Evolutionary conservation across 2,888 invertebrate species (phyloP).

Genomic region (Calameuta pallipes): DNA sequence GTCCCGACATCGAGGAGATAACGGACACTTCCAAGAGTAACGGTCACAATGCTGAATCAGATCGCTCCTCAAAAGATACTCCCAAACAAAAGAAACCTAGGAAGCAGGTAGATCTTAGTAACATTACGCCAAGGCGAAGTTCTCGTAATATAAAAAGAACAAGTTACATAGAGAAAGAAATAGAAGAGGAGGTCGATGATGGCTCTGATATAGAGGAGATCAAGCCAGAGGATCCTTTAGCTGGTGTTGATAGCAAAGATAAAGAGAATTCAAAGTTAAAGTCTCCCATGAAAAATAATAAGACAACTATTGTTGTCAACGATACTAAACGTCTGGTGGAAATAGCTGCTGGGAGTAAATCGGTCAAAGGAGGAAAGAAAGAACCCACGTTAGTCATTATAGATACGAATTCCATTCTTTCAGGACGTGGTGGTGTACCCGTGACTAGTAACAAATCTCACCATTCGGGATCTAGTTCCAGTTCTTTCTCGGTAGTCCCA

Average conservation of each 20-base stretch:
- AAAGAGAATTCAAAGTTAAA: constrained; percentile 60
- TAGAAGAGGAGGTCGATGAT: constrained; percentile 68
- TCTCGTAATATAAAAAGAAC: constrained; percentile 72
- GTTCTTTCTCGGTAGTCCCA: constrained; percentile 67
- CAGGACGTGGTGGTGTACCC: constrained; percentile 73
- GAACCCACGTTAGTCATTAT: constrained; percentile 83
- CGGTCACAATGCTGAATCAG: constrained; percentile 45
- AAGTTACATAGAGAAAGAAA: constrained; percentile 69
- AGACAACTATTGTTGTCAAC: constrained; percentile 75
- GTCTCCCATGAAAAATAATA: constrained; percentile 54
- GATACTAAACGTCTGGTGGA: constrained; percentile 79
- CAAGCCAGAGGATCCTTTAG: constrained; percentile 71
- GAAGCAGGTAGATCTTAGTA: constrained; percentile 56
- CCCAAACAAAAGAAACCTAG: constrained; percentile 55
- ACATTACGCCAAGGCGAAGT: constrained; percentile 69
- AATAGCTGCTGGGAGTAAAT: constrained; percentile 74
- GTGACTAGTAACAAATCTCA: constrained; percentile 58
- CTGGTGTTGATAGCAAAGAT: constrained; percentile 64
- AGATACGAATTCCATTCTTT: constrained; percentile 79
- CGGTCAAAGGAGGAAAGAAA: constrained; percentile 71
- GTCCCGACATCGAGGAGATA: constrained; percentile 63
- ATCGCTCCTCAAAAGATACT: constrained; percentile 37
- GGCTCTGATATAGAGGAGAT: constrained; percentile 77
- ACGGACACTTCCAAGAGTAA: constrained; percentile 53
- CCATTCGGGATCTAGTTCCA: constrained; percentile 53